Percentiles rank a stretch among this genome's conserved stretches.
Evolutionary conservation across 1,140 invertebrate species (phyloP).

Genomic region (Notospermus geniculatus): DNA sequence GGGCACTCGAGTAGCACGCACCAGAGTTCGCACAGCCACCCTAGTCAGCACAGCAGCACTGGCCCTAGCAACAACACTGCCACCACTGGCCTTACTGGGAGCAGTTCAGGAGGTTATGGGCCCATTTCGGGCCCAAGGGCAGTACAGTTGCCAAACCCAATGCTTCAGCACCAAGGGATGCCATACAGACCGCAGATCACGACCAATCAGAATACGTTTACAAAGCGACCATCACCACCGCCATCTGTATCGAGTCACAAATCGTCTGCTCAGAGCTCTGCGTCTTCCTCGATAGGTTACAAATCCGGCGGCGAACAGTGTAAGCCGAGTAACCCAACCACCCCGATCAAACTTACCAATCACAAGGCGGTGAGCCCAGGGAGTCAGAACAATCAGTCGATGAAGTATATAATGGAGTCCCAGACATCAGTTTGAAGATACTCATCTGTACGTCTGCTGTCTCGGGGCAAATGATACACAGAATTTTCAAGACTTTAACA

Average conservation of each 20-base stretch:
- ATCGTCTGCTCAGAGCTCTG: slow-evolving; percentile 32
- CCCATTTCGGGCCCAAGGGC: slow-evolving; percentile 11
- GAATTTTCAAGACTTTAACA: too few relatives aligned
- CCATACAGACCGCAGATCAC: slow-evolving; percentile 16
- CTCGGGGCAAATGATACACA: too few relatives aligned
- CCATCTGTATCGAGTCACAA: slow-evolving; percentile 37
- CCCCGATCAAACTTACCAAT: not conserved
- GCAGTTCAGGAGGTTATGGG: slow-evolving; percentile 42
- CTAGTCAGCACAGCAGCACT: slow-evolving; percentile 61
- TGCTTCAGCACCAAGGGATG: slow-evolving; percentile 6
- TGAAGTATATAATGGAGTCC: too few relatives aligned
- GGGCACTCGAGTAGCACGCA: slow-evolving; percentile 53
- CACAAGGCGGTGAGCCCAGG: not conserved
- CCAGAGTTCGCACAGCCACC: slow-evolving; percentile 52
- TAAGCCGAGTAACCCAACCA: slow-evolving; percentile 15
- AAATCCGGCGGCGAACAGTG: slow-evolving; percentile 16
- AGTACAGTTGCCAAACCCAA: slow-evolving; percentile 8
- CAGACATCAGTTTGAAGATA: too few relatives aligned
- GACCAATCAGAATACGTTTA: not conserved
- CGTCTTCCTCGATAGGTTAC: slow-evolving; percentile 23
- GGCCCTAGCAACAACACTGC: slow-evolving; percentile 62
- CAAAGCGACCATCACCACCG: slow-evolving; percentile 31
- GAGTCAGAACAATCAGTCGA: too few relatives aligned
- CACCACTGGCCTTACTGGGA: slow-evolving; percentile 55
- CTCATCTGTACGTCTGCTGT: too few relatives aligned